Percentiles rank a stretch among this genome's conserved stretches.
These are phyloP conservation scores for Apistogramma diplotaenia DNA, from an alignment of 2,113 vertebrate genomes.

Conservation along the genomic window DNA sequence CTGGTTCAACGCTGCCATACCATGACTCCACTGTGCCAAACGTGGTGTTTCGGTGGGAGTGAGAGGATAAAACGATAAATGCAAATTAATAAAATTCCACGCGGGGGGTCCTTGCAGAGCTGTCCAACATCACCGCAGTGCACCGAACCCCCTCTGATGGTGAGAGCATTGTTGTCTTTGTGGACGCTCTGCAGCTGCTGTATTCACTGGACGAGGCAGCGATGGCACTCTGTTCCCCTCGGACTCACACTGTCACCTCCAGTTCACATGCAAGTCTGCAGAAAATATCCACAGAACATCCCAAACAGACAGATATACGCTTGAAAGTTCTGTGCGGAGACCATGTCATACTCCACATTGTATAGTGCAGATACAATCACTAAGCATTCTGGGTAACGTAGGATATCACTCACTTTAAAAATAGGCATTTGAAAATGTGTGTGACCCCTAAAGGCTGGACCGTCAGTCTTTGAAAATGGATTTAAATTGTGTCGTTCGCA, in stretches of 20 bases:
- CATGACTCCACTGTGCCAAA: conserved; percentile 39
- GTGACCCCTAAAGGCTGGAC: no score
- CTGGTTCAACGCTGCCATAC: neutral
- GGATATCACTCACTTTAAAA: neutral
- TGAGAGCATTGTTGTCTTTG: conserved; percentile 69
- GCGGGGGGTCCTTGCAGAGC: conserved; percentile 59
- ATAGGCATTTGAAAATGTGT: neutral
- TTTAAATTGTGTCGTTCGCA: neutral
- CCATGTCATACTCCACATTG: neutral
- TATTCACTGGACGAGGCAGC: conserved; percentile 41
- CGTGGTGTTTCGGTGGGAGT: conserved; percentile 30
- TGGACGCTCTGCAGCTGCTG: conserved; percentile 70
- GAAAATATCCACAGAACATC: neutral
- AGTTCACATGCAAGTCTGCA: neutral
- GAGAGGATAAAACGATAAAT: conserved; percentile 60
- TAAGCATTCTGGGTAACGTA: conserved; percentile 4
- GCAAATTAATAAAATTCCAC: conserved; percentile 66
- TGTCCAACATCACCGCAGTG: conserved; percentile 55
- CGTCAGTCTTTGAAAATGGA: neutral
- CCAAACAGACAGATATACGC: neutral
- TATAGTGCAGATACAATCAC: neutral
- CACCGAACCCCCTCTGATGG: conserved; percentile 37
- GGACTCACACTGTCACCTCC: conserved; percentile 26
- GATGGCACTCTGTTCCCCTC: conserved; percentile 6
- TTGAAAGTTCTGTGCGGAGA: neutral